Evolutionary conservation across 1,140 invertebrate species (phyloP).

Genomic region (Zaprionus tsacasi): DNA sequence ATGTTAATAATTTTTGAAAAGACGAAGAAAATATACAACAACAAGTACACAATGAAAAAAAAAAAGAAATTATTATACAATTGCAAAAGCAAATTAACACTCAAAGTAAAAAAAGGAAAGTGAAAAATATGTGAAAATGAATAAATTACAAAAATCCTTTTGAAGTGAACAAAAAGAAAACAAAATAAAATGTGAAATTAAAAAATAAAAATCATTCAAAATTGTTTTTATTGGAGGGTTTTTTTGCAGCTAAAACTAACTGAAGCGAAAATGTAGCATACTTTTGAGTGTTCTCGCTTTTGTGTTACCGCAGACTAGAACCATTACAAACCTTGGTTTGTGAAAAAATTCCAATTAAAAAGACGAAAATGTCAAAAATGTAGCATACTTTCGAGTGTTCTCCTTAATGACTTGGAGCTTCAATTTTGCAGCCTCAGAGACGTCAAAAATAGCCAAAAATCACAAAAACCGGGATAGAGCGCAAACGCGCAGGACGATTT

Average conservation of each 20-base stretch:
- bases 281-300: too few relatives aligned
- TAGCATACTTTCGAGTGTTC: conserved; percentile 1
- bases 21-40: conserved; percentile 41
- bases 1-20: conserved; percentile 78
- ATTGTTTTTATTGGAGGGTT: neutral
- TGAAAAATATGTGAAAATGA: conserved; percentile 77
- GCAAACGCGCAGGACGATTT: neutral
- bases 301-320: too few relatives aligned
- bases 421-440: neutral
- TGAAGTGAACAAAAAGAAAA: conserved; percentile 74
- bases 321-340: too few relatives aligned
- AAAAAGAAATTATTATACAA: conserved; percentile 67
- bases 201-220: conserved; percentile 1
- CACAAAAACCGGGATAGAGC: neutral
- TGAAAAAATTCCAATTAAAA: too few relatives aligned
- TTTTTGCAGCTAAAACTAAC: neutral
- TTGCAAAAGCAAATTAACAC: conserved; percentile 78
- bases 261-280: too few relatives aligned
- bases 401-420: neutral
- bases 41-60: conserved; percentile 46
- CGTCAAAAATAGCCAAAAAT: neutral
- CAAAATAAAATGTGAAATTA: conserved; percentile 80
- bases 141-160: conserved; percentile 82
- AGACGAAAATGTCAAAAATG: neutral
- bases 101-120: conserved; percentile 69